These are phyloP conservation scores for Tapirus indicus DNA, from an alignment of 2,797 vertebrate species.

Conservation along the genomic window DNA sequence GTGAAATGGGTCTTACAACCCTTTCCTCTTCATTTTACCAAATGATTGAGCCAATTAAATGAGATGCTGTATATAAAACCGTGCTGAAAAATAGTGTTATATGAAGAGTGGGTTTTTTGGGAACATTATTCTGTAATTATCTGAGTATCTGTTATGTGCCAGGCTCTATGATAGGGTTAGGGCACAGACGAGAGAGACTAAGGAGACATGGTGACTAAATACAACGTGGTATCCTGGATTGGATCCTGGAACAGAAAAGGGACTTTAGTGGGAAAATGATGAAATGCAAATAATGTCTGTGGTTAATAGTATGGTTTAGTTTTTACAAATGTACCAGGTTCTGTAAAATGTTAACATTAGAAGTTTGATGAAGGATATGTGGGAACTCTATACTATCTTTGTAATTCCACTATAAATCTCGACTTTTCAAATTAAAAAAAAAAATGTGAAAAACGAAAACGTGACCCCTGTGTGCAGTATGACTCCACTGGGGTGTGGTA, in stretches of 20 bases:
- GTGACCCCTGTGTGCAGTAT: neutral
- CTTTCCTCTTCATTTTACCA: conserved; percentile 34
- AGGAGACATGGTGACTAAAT: neutral
- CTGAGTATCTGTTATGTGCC: neutral
- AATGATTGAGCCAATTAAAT: neutral
- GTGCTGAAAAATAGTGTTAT: neutral
- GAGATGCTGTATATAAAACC: neutral
- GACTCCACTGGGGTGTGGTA: neutral
- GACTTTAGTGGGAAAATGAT: neutral
- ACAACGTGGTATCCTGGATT: neutral
- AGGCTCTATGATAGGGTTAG: neutral
- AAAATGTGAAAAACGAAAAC: neutral
- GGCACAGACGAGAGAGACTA: neutral
- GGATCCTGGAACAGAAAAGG: neutral
- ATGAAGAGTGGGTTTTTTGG: neutral
- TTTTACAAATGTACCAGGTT: neutral
- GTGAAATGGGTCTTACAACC: neutral
- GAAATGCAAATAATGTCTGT: neutral
- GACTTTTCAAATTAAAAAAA: neutral
- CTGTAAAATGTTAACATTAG: neutral
- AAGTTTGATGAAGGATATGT: neutral
- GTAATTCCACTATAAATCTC: neutral
- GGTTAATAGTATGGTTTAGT: neutral
- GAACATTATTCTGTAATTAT: neutral
- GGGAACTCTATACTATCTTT: neutral